These are phyloP conservation scores for Perognathus longimembris DNA, from an alignment of 2,113 vertebrate species.

Conservation along the genomic window DNA sequence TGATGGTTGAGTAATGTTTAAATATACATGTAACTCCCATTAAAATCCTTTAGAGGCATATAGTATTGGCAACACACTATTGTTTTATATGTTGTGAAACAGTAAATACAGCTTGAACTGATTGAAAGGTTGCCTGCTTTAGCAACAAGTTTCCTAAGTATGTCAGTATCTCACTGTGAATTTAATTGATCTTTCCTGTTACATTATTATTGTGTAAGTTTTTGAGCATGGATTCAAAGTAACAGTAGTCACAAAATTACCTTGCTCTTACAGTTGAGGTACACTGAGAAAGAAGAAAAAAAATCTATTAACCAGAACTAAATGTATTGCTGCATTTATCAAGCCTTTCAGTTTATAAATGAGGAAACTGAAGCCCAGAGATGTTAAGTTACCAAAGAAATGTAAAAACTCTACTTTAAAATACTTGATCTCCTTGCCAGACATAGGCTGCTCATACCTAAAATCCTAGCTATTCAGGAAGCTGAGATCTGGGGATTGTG, in stretches of 20 bases:
- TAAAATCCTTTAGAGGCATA: slow-evolving; percentile 42
- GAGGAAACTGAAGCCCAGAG: slow-evolving; percentile 10
- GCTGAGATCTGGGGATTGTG: no score
- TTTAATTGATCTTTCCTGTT: slow-evolving; percentile 17
- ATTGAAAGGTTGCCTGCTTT: slow-evolving; percentile 49
- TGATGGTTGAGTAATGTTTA: slow-evolving; percentile 45
- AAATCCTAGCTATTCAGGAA: no score
- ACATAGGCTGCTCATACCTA: no score
- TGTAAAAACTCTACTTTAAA: not conserved
- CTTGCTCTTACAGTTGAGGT: not conserved
- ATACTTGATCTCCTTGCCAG: not conserved
- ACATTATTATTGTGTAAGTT: slow-evolving; percentile 25
- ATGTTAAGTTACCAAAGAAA: not conserved
- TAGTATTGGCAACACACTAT: slow-evolving; percentile 7
- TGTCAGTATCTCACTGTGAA: slow-evolving; percentile 10
- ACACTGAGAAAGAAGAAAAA: not conserved
- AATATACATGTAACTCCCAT: not conserved
- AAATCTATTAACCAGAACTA: not conserved
- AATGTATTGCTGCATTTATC: not conserved
- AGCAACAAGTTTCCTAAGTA: slow-evolving; percentile 21
- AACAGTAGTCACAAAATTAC: not conserved
- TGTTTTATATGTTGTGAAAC: slow-evolving; percentile 32
- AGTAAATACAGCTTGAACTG: slow-evolving; percentile 46
- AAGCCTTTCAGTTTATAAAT: not conserved
- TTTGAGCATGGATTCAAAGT: slow-evolving; percentile 18